phyloP scores from a whole-genome alignment of 1,140 invertebrate genomes.

The Daktulosphaira vitifoliae region DNA sequence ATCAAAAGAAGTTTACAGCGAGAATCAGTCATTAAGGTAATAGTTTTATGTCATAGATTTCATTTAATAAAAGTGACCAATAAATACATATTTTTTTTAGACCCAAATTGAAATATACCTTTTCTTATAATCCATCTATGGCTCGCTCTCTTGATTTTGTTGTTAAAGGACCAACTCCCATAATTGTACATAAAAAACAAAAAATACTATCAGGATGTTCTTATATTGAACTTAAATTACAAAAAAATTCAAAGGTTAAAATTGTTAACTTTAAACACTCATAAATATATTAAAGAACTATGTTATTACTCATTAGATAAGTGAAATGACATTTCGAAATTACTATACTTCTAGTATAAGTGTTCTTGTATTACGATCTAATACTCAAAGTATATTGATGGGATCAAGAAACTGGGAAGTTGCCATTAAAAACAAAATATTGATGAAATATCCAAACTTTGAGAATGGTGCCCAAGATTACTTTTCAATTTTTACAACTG shows the following conservation, averaged over 20 bases:
- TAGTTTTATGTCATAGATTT: too few species aligned
- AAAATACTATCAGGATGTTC: conserved; percentile 7
- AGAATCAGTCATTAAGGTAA: background rate
- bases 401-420: conserved; percentile 22
- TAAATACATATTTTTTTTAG: background rate
- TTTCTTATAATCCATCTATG: conserved; percentile 19
- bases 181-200: conserved; percentile 22
- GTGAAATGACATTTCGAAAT: conserved; percentile 23
- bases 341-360: conserved; percentile 10
- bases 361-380: background rate
- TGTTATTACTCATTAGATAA: too few species aligned
- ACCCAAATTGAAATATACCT: conserved; percentile 14
- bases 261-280: too few species aligned
- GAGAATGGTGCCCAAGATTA: conserved; percentile 20
- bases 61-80: too few species aligned
- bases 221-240: conserved; percentile 19
- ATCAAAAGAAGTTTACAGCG: background rate
- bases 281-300: too few species aligned
- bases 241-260: conserved; percentile 18
- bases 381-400: background rate
- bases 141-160: conserved; percentile 8
- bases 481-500: conserved; percentile 1
- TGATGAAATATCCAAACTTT: conserved; percentile 7
- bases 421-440: conserved; percentile 8
- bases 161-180: conserved; percentile 17